Evolutionary conservation across 30 jellyfish, hydroid and myxozoan genomes (phyloP).

Genomic region (Thelohanellus kitauei): DNA sequence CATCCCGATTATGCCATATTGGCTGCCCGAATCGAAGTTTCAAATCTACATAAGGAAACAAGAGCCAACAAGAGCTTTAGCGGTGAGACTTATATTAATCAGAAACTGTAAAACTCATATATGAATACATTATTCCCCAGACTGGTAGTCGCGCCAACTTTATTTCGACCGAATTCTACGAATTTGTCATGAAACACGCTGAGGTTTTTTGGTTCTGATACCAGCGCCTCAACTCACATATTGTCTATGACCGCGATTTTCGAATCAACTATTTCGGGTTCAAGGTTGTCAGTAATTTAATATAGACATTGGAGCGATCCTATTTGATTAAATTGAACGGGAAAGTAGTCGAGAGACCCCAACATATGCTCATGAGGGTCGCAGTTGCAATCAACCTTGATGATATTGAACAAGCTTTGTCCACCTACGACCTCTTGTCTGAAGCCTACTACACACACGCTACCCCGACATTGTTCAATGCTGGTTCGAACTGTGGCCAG

Average conservation of each 20-base stretch:
- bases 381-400: constrained; percentile 72
- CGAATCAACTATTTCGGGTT: constrained; percentile 66
- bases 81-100: constrained; percentile 13
- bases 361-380: constrained; percentile 91
- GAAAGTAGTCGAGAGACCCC: constrained; percentile 80
- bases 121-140: constrained; percentile 25
- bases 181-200: constrained; percentile 21
- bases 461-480: constrained; percentile 77
- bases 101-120: constrained; percentile 24
- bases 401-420: constrained; percentile 75
- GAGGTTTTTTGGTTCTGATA: constrained; percentile 16
- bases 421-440: constrained; percentile 62
- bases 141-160: constrained; percentile 20
- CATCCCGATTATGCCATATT: constrained; percentile 82
- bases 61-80: constrained; percentile 30
- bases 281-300: constrained; percentile 17
- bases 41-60: constrained; percentile 75
- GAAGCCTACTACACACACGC: constrained; percentile 93
- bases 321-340: constrained; percentile 63
- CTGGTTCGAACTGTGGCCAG: constrained; percentile 93
- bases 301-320: constrained; percentile 60
- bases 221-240: constrained; percentile 45
- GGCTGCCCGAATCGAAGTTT: constrained; percentile 90
- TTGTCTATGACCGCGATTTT: constrained; percentile 55
- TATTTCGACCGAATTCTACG: constrained; percentile 28